Evolutionary conservation across 1,140 invertebrate species (phyloP), one percentile per base, ranked within the genome.

Genomic region (Physella acuta): DNA sequence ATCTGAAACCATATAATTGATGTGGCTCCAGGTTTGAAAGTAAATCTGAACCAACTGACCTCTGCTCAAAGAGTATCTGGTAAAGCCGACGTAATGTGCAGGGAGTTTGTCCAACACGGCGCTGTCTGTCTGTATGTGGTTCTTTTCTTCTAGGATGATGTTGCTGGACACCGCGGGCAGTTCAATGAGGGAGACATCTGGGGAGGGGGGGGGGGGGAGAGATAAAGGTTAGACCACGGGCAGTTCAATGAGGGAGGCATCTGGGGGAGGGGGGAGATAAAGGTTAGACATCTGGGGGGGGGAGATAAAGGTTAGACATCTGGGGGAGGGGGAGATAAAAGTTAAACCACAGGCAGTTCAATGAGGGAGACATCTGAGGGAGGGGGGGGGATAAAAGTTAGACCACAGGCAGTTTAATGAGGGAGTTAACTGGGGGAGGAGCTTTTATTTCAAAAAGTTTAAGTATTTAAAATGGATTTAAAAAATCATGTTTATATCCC

Each of bases 81-180:
- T 62, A 51, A 70, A 70, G 2, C 70, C 70, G 26, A 70, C 58
- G 34, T 65, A 61, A 24, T 70, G 67, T 11, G 61, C 58, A 16
- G 69, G 69, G 2, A 73, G 69, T 34, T 77, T 69, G 16, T 71
- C 71, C 28, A 75, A 52, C n/a, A 67, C 52, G 36, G 71, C 66
- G n/a, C 68, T 56, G 28, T 71, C 60, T 26, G 74, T 72, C 49
- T 52, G 64, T 16, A 74, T 71, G 1, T 73, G 68, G 5, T 56
- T 26, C 5, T 67, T 61, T 17, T 75, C 71, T 62, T 78, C 76
- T 56, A 73, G 26, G 3, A 78, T 69, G 34, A 78, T 44, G 68
- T 78, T 78, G 16, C 60, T 59, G 24, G 74, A 76, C 5, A 69
- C 56, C 36, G 63, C 34, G 16, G 73, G 68, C 28, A 24, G 36